phyloP scores from a whole-genome alignment of 2,113 vertebrate species.

The Xiphias gladius region DNA sequence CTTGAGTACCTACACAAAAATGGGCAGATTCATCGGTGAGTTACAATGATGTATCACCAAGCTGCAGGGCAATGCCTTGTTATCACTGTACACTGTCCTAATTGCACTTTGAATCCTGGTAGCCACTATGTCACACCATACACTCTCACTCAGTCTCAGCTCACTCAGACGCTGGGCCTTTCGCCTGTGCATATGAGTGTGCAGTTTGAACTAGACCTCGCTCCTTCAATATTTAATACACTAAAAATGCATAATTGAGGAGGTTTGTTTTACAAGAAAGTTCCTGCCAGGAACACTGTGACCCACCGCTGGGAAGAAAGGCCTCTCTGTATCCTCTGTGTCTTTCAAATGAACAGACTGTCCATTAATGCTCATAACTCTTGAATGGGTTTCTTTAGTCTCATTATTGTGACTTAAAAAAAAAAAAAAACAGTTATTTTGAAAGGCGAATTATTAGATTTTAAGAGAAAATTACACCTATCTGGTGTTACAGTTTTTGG shows the following conservation, averaged over 20 bases:
- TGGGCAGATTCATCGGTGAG: slow-evolving; percentile 94
- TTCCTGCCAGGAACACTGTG: slow-evolving; percentile 40
- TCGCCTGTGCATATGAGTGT: slow-evolving; percentile 20
- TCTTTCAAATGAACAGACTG: not conserved
- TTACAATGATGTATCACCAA: not conserved
- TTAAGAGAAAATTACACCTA: not conserved
- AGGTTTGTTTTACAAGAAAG: slow-evolving; percentile 70
- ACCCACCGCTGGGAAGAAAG: slow-evolving; percentile 19
- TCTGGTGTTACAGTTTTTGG: not conserved
- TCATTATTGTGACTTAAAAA: not conserved
- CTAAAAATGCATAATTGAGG: slow-evolving; percentile 72
- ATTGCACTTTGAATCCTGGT: not conserved
- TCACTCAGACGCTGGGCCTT: slow-evolving; percentile 9
- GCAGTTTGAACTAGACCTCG: slow-evolving; percentile 37
- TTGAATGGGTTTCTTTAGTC: not conserved
- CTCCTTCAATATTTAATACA: slow-evolving; percentile 73
- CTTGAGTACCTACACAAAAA: slow-evolving; percentile 97
- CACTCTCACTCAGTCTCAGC: not conserved
- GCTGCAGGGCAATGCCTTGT: not conserved
- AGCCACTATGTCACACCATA: not conserved
- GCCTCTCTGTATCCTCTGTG: not conserved
- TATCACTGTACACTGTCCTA: not conserved
- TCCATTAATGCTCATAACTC: not conserved
- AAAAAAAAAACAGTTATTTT: not conserved
- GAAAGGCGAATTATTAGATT: not conserved